Base-by-base conservation (phyloP, 2,113 vertebrate genomes). In the Cisticola juncidis region DNA sequence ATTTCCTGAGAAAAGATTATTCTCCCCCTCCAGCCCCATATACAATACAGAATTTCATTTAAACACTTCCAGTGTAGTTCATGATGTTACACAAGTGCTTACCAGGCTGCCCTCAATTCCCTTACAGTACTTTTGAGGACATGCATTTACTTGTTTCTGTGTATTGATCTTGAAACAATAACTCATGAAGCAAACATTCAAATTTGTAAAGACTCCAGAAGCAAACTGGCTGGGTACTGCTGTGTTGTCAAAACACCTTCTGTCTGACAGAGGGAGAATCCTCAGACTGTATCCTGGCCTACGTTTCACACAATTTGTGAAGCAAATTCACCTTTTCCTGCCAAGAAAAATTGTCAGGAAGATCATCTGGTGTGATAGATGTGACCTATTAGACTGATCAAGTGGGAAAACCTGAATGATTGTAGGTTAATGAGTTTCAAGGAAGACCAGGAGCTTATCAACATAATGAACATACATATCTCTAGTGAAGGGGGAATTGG, bases 11-110 rank as follows among this genome's bases (percentile, higher is more conserved):
- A 38, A 73, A 50, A 76, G 50, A 35, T 31, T 0, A 9, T 45
- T 79, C 24, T 44, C 4, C 6, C 4, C 2, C 2, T n/a, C 6
- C 33, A 71, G 9, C 3, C 21, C 10, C 6, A 16, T 23, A 5
- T 40, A 14, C 14, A 85, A 21, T 19, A 40, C 3, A 22, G 6
- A 28, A 14, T 84, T 73, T 24, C 26, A 85, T 33, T 13, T 5
- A 36, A 79, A 28, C 14, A 9, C 1, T 4, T 74, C 35, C 36
- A 66, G 0, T 11, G 22, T 24, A 13, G 23, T 24, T 88, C 28
- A 35, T 28, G 9, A 44, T 50, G 31, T 31, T 36, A 31, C 19
- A 28, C 2, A 4, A 45, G 31, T 66, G 17, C 9, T 85, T n/a
- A n/a, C 56, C 50, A 74, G 9, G 15, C 31, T 57, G 23, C 45